Base-by-base conservation (phyloP, 2,888 invertebrate species). In the Ophonus ardosiacus region DNA sequence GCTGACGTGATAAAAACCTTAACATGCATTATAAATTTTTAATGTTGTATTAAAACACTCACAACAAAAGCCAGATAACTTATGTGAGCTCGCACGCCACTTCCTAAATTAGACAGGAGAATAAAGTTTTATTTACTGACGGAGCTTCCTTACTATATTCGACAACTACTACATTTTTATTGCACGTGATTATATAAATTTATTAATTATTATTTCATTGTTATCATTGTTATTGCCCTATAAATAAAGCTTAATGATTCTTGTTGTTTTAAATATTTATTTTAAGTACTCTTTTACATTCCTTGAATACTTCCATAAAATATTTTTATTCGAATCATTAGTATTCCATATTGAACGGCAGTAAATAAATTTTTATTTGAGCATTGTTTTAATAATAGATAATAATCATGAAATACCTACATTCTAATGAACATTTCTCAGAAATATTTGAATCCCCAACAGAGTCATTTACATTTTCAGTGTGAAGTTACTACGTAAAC, bases 21-120 rank as follows among this genome's bases (percentile, higher is more conserved):
- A 78, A 78, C 78, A 78, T 57, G 59, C 43, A 78, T 56, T 78
- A 78, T 78, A 78, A 78, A 78, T 78, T 78, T 78, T 78, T 78
- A 78, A 78, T 78, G 78, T 78, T 78, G 56, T 78, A 59, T 78
- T 78, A 59, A 78, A 78, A 78, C 78, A 57, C 57, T 78, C 56
- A 78, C 59, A 43, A 56, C 56, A 78, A 78, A 78, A 78, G 78
- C 78, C 43, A 56, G 57, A 78, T 78, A 78, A 78, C 57, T 78
- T 78, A 74, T 74, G 71, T 40, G 17, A 4, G 31, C 68, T 68
- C n/a, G 31, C 38, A 68, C 68, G 68, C 68, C 38, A 68, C 68
- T 68, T 68, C 68, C 40, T n/a, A 68, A 68, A 68, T 68, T 68
- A 68, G 68, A 68, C 68, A 68, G 5, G n/a, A 31, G 38, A 68